Base-by-base conservation (phyloP, 2,888 invertebrate species). In the Ichneumon xanthorius region DNA sequence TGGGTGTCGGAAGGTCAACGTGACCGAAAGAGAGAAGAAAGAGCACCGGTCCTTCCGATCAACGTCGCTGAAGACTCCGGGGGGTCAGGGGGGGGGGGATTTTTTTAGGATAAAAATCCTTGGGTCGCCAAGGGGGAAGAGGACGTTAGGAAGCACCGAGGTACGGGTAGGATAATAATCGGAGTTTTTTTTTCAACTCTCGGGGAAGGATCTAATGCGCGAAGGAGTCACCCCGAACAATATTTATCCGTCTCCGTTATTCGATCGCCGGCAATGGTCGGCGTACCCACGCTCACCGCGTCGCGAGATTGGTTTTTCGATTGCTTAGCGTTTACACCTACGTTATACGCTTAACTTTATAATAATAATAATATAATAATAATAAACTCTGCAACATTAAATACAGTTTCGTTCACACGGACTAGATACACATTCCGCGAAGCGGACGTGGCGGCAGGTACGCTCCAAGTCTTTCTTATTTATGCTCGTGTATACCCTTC, bases 371-470 rank as follows among this genome's bases (percentile, higher is more conserved):
- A 86, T 89, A 89, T 90, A 88, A 89, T 91, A 89, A 88, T 91
- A 89, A 92, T 92, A 92, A 92, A 92, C 92, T 92, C 91, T 92
- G 91, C 90, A 91, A 92, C 89, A 91, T 90, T 92, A 90, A 92
- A 92, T 92, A 93, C 91, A 92, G 89, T 90, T 91, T 92, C 91
- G 91, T 93, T 92, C 90, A 91, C 90, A 92, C 90, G 90, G 93
- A 93, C 93, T 93, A 93, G 93, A 93, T 91, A 90, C 90, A 92
- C 89, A 83, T 71, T 85, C 83, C 85, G 85, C 82, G 67, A 67
- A 79, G 82, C 82, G 85, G 82, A 83, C 48, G 86, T 84, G 81
- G 81, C 82, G 79, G 72, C 80, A 85, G 85, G 85, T 86, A 86
- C 84, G 84, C 84, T 84, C 75, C 33, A 76, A 76, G 75, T 75